Percentiles rank a stretch among this genome's conserved stretches.
Evolutionary conservation across 2,113 vertebrate species (phyloP).

Genomic region (Ailurus styani): DNA sequence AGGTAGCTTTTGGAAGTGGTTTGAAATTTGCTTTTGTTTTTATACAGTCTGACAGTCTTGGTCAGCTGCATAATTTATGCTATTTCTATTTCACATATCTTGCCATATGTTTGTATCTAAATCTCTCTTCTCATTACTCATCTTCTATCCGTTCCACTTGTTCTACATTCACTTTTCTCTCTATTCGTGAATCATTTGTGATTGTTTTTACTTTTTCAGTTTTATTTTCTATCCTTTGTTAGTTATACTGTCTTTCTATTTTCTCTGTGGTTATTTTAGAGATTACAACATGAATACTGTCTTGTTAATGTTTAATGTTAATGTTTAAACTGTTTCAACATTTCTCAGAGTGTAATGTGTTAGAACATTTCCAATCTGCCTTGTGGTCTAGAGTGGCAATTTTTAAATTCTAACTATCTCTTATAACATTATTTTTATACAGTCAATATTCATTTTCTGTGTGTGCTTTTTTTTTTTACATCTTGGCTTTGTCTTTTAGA

Average conservation of each 20-base stretch:
- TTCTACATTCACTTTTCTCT: background rate
- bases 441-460: background rate
- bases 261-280: background rate
- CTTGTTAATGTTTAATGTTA: background rate
- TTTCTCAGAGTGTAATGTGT: background rate
- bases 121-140: background rate
- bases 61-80: background rate
- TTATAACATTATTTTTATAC: background rate
- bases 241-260: background rate
- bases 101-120: background rate
- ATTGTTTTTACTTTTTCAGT: background rate
- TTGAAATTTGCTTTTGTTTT: background rate
- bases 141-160: background rate
- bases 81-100: background rate
- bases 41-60: background rate
- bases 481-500: background rate
- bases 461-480: background rate
- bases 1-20: background rate
- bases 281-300: background rate
- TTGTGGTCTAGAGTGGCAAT: background rate
- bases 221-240: background rate
- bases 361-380: background rate
- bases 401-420: background rate
- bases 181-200: background rate
- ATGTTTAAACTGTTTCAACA: background rate